These are phyloP conservation scores for Microctonus hyperodae DNA, from an alignment of 2,888 invertebrate species.

Conservation along the genomic window DNA sequence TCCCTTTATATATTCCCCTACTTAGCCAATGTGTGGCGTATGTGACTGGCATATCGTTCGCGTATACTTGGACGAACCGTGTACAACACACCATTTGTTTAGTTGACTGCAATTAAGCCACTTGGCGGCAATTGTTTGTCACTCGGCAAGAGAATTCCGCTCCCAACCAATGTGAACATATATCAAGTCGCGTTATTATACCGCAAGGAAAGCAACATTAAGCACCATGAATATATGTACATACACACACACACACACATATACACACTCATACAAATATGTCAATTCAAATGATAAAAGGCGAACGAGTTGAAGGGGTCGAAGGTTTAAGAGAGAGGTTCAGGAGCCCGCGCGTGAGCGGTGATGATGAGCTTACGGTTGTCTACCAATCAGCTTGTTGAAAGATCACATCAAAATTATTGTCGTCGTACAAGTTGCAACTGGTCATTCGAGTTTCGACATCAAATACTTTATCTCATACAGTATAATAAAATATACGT, in stretches of 20 bases:
- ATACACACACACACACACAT: background rate
- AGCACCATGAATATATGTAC: constrained; percentile 44
- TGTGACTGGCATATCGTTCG: constrained; percentile 33
- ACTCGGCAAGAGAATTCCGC: constrained; percentile 63
- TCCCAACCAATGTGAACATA: constrained; percentile 49
- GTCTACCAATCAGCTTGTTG: constrained; percentile 12
- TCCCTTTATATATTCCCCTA: constrained; percentile 8
- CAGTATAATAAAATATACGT: background rate
- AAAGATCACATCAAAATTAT: constrained; percentile 6
- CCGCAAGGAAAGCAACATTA: constrained; percentile 35
- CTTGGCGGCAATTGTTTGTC: constrained; percentile 64
- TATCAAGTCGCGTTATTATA: constrained; percentile 32
- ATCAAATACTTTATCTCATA: background rate
- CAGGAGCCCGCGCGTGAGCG: constrained; percentile 51
- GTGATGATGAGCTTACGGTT: constrained; percentile 40
- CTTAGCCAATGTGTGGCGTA: constrained; percentile 14
- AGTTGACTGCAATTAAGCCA: constrained; percentile 64
- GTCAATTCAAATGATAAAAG: constrained; percentile 59
- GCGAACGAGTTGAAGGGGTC: constrained; percentile 60
- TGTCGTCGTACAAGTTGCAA: background rate
- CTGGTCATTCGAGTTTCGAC: background rate
- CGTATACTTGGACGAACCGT: constrained; percentile 21
- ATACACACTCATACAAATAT: constrained; percentile 35
- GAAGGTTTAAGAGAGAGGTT: constrained; percentile 58
- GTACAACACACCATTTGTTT: constrained; percentile 54